These are phyloP conservation scores for Prietella phreatophila DNA, from an alignment of 2,113 vertebrate species.

Conservation along the genomic window DNA sequence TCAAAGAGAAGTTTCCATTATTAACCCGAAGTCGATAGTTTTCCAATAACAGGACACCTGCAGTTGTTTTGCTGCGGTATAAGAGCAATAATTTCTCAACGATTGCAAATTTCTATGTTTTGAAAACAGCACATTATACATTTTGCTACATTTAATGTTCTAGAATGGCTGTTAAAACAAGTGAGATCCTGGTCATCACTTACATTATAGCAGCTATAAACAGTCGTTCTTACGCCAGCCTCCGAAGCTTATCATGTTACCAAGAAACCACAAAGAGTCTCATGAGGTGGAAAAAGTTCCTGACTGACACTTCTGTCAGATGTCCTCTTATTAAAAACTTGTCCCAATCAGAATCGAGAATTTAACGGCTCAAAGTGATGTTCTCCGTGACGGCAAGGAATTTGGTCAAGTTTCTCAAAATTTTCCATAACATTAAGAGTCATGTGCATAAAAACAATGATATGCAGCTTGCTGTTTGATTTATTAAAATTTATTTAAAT, in stretches of 20 bases:
- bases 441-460: background rate
- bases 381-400: background rate
- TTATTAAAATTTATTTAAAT: too few species aligned
- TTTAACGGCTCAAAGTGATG: background rate
- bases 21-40: background rate
- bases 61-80: background rate
- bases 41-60: background rate
- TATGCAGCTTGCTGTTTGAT: background rate
- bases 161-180: background rate
- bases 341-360: background rate
- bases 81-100: background rate
- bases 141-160: background rate
- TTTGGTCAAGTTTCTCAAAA: background rate
- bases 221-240: background rate
- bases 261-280: background rate
- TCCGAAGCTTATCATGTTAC: background rate
- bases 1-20: background rate
- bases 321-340: background rate
- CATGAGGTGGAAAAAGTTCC: background rate
- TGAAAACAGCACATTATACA: background rate
- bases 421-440: background rate
- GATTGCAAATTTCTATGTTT: background rate
- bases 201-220: background rate
- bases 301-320: background rate
- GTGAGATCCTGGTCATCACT: background rate